Evolutionary conservation across 2,888 invertebrate genomes (phyloP).

Genomic region (Theodoxus fluviatilis): DNA sequence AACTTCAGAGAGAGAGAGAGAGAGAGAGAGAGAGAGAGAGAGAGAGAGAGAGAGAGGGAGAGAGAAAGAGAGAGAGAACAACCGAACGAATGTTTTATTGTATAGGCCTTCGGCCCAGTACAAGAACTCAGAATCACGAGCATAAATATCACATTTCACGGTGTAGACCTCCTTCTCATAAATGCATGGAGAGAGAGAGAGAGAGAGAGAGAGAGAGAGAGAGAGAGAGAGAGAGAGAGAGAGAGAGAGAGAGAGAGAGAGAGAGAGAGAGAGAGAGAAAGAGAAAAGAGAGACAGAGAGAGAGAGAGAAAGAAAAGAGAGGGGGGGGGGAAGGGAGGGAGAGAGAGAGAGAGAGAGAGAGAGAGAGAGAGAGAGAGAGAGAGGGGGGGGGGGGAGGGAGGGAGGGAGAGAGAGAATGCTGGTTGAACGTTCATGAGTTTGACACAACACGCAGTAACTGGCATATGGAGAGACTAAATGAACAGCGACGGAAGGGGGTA

Average conservation of each 20-base stretch:
- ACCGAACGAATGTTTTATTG: too few species aligned
- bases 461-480: too few species aligned
- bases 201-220: neutral
- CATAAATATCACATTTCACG: too few species aligned
- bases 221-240: neutral
- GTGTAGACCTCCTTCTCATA: too few species aligned
- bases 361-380: constrained; percentile 9
- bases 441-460: too few species aligned
- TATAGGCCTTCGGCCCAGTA: too few species aligned
- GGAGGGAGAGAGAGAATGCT: neutral
- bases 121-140: too few species aligned
- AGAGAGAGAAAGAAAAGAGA: neutral
- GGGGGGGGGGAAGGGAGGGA: neutral
- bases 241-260: neutral
- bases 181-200: neutral
- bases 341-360: neutral
- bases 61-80: neutral
- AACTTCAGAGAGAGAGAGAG: constrained; percentile 14
- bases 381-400: constrained; percentile 7
- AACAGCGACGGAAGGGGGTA: too few species aligned
- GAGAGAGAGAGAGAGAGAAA: neutral
- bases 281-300: neutral
- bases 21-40: constrained; percentile 19
- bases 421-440: neutral
- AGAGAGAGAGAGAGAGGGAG: too few species aligned